phyloP scores from a whole-genome alignment of 2,113 vertebrate species.

The Glaucomys volans region DNA sequence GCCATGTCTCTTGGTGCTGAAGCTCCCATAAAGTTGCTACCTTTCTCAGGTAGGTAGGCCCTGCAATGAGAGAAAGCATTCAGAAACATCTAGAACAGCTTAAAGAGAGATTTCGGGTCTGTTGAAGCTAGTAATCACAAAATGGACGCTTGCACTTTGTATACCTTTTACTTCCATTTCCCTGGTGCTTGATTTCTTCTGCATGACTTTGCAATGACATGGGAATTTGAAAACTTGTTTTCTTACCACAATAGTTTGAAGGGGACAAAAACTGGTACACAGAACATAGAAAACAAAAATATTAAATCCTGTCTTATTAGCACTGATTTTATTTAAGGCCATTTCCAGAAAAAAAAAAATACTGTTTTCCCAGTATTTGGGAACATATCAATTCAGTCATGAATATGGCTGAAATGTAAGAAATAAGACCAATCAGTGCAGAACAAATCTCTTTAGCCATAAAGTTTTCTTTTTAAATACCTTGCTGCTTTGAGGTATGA shows the following conservation, averaged over 20 bases:
- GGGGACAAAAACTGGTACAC: neutral
- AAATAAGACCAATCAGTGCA: neutral
- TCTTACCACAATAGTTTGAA: neutral
- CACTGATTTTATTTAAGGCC: constrained; percentile 9
- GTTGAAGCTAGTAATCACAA: neutral
- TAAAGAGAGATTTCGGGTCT: neutral
- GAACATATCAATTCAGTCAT: constrained; percentile 32
- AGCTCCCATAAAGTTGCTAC: fast-evolving
- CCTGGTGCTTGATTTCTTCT: neutral
- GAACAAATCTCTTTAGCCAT: neutral
- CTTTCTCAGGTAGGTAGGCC: neutral
- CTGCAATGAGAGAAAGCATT: neutral
- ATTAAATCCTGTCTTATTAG: neutral
- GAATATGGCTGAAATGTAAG: neutral
- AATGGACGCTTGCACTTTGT: neutral
- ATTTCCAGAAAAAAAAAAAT: constrained; percentile 38
- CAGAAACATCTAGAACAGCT: neutral
- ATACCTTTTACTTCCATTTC: neutral
- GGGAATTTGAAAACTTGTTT: neutral
- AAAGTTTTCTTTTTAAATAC: neutral
- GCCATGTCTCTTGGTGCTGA: fast-evolving
- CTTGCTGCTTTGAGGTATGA: neutral
- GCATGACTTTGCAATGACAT: neutral
- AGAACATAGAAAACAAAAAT: neutral
- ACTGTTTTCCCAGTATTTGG: neutral